Evolutionary conservation across 2,797 vertebrate genomes (phyloP).

Genomic region (Helostoma temminkii): DNA sequence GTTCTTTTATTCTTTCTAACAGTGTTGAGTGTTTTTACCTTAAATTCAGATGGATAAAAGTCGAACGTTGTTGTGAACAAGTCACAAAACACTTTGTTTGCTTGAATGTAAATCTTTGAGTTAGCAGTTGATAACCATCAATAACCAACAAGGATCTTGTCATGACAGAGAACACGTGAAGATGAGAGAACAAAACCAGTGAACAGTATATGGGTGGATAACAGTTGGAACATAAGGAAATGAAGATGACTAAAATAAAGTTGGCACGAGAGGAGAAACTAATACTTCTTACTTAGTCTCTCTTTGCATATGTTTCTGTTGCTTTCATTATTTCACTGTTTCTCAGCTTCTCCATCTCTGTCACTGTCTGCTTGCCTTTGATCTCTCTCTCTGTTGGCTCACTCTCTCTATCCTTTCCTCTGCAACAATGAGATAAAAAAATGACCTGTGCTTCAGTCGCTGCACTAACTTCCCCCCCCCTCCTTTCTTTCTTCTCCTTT

Average conservation of each 20-base stretch:
- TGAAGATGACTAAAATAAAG: conserved; percentile 61
- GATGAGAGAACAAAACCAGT: conserved; percentile 46
- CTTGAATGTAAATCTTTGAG: conserved; percentile 28
- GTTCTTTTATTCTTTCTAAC: not conserved
- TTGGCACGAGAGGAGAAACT: conserved; percentile 63
- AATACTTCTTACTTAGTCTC: conserved; percentile 71
- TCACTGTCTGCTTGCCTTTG: conserved; percentile 68
- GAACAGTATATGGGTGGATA: conserved; percentile 37
- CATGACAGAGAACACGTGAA: conserved; percentile 40
- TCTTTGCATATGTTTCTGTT: conserved; percentile 53
- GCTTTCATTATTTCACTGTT: conserved; percentile 40
- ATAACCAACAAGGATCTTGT: conserved; percentile 43
- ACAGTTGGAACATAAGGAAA: conserved; percentile 57
- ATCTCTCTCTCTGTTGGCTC: conserved; percentile 64
- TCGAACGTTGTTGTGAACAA: conserved; percentile 13
- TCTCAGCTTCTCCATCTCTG: conserved; percentile 67
- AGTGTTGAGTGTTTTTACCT: not conserved
- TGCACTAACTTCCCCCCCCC: conserved; percentile 34
- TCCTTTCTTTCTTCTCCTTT: too few species aligned
- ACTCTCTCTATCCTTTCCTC: conserved; percentile 55
- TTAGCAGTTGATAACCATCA: conserved; percentile 51
- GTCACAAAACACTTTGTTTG: not conserved
- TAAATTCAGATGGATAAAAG: conserved; percentile 14
- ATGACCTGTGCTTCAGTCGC: conserved; percentile 62
- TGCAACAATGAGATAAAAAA: conserved; percentile 74